These are phyloP conservation scores for Endotricha flammealis DNA, from an alignment of 2,888 invertebrate genomes.

Conservation along the genomic window DNA sequence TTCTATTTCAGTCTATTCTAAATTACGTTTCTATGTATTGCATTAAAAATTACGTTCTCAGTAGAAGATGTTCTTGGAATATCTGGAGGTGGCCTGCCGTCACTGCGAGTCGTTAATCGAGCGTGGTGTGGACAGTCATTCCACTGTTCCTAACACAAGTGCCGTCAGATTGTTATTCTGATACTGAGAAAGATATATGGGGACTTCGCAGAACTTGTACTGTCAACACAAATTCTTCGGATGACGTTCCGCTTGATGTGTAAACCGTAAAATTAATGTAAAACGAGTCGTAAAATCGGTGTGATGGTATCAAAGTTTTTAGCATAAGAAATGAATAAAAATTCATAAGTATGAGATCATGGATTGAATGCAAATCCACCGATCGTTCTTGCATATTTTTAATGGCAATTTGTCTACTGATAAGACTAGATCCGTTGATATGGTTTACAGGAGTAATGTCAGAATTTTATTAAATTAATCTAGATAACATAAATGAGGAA, in stretches of 20 bases:
- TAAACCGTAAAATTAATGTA: constrained; percentile 6
- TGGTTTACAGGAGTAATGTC: too few species aligned
- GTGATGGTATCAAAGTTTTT: not conserved
- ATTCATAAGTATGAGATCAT: not conserved
- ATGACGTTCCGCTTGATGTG: constrained; percentile 1
- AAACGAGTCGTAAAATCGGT: constrained; percentile 4
- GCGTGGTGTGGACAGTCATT: constrained; percentile 40
- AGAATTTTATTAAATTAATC: too few species aligned
- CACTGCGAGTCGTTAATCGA: constrained; percentile 33
- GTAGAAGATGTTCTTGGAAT: constrained; percentile 29
- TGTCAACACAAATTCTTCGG: constrained; percentile 21
- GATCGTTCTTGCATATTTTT: too few species aligned
- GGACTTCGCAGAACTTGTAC: constrained; percentile 43
- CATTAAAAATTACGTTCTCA: constrained; percentile 8
- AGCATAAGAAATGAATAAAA: not conserved
- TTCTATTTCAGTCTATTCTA: too few species aligned
- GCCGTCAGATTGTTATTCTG: constrained; percentile 31
- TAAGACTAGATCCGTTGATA: too few species aligned
- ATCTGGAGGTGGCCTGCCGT: constrained; percentile 29
- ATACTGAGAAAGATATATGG: constrained; percentile 50
- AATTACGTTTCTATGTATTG: too few species aligned
- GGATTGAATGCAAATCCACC: not conserved
- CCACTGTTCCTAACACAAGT: constrained; percentile 33
- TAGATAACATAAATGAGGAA: too few species aligned
- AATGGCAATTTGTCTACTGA: too few species aligned